Evolutionary conservation across 2,888 invertebrate species (phyloP).

Genomic region (Eueremaeus valkanovi): DNA sequence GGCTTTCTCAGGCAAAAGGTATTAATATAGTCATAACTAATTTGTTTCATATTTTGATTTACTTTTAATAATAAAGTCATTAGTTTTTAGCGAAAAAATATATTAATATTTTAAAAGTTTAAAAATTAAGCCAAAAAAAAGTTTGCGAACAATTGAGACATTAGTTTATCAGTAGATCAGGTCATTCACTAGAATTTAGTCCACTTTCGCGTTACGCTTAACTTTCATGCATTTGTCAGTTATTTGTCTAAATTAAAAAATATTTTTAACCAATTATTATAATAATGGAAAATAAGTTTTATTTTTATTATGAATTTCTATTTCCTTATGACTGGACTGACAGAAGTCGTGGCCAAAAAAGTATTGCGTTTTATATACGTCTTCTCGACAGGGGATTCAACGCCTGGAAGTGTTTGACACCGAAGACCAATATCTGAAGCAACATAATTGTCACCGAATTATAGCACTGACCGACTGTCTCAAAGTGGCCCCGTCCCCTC

Average conservation of each 20-base stretch:
- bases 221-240: background rate
- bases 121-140: background rate
- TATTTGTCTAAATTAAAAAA: background rate
- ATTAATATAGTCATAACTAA: background rate
- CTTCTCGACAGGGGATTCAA: constrained; percentile 79
- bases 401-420: constrained; percentile 78
- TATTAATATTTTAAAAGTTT: background rate
- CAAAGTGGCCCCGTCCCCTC: constrained; percentile 61
- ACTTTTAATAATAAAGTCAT: background rate
- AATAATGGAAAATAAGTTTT: background rate
- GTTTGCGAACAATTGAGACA: background rate
- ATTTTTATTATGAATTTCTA: background rate
- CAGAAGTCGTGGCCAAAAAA: constrained; percentile 82
- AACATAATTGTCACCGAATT: constrained; percentile 54
- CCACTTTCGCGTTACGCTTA: background rate
- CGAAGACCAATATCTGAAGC: constrained; percentile 57
- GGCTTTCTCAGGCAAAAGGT: constrained; percentile 38
- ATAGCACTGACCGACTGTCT: constrained; percentile 81
- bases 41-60: background rate
- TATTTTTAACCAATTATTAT: no score
- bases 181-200: constrained; percentile 1
- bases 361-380: constrained; percentile 70
- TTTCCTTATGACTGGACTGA: background rate
- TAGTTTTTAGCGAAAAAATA: no score
- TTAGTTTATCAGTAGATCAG: background rate